Evolutionary conservation across 2,797 vertebrate species (phyloP), one percentile per base, ranked within the genome.

Genomic region (Oryzias sinensis): DNA sequence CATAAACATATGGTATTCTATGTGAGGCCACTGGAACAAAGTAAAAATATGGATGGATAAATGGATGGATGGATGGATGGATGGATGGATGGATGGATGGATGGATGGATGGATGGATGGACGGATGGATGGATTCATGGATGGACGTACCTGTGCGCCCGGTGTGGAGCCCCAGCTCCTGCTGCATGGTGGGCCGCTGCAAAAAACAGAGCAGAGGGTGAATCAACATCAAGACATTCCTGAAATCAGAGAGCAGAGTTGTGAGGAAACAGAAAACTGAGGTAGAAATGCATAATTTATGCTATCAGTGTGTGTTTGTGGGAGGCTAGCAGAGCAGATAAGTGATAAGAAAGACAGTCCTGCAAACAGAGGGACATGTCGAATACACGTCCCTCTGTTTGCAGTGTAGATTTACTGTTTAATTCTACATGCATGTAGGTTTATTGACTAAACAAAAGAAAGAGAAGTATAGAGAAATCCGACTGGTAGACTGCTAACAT

Each of bases 231-330:
- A 65, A 61, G 66, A 76, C 62, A 78, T 70, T 37, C 57, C 55
- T 72, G 56, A 72, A 73, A 70, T 73, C 52, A 76, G 64, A 76
- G 50, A 60, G 45, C 14, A 67, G 4, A 40, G 49, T 4, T 20
- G 22, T 65, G 74, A 59, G 66, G 57, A 77, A 84, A 67, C 62
- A 70, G 71, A 84, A 70, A 77, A 65, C 70, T 65, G 29, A 63
- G 74, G 48, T 59, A 65, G 59, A 67, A 33, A 79, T 87, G 56
- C 62, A 82, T 84, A 79, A 85, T 83, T 79, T 47, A 63, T 70
- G 27, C 7, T 29, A 66, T 58, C 24, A 43, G 37, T 62, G 58
- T 29, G 56, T 22, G 42, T 8, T 24, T 43, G 56, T 22, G 44
- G 33, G 74, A 67, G 56, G 27, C 45, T 52, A 9, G 33, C 29